phyloP scores from a whole-genome alignment of 2,888 invertebrate species.

The Orchesella flavescens region DNA sequence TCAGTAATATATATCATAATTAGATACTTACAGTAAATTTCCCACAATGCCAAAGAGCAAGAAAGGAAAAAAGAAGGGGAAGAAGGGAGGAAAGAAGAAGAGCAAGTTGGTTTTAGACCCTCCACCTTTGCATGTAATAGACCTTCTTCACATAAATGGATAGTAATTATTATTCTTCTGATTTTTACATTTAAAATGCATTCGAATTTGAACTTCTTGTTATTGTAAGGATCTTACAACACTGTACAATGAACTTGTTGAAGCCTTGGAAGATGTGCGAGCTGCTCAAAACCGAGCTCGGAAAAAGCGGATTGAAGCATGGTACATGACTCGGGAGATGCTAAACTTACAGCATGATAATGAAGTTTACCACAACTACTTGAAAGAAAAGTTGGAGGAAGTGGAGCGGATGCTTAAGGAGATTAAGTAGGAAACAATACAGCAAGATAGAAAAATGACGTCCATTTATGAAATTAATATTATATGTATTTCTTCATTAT shows the following conservation, averaged over 20 bases:
- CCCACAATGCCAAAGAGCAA: slow-evolving; percentile 54
- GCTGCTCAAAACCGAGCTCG: slow-evolving; percentile 60
- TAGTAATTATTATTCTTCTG: no score
- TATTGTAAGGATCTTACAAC: slow-evolving; percentile 61
- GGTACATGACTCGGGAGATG: slow-evolving; percentile 70
- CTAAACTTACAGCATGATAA: slow-evolving; percentile 67
- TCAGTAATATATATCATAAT: no score
- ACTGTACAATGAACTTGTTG: slow-evolving; percentile 68
- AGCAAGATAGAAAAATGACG: no score
- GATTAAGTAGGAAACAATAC: slow-evolving; percentile 57
- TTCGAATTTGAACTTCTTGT: no score
- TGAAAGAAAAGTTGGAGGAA: slow-evolving; percentile 68
- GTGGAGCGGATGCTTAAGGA: slow-evolving; percentile 64
- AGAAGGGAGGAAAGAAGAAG: slow-evolving; percentile 40
- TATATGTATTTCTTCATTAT: background rate
- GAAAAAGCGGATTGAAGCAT: slow-evolving; percentile 70
- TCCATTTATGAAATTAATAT: no score
- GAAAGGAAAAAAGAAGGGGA: slow-evolving; percentile 44
- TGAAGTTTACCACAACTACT: slow-evolving; percentile 66
- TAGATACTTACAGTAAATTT: no score
- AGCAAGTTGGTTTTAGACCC: slow-evolving; percentile 44
- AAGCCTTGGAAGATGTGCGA: slow-evolving; percentile 59
- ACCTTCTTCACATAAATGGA: background rate
- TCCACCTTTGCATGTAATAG: slow-evolving; percentile 68
- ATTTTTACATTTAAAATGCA: no score